phyloP scores from a whole-genome alignment of 35 echinoderm and acorn worm genomes.

The Acanthaster planci region DNA sequence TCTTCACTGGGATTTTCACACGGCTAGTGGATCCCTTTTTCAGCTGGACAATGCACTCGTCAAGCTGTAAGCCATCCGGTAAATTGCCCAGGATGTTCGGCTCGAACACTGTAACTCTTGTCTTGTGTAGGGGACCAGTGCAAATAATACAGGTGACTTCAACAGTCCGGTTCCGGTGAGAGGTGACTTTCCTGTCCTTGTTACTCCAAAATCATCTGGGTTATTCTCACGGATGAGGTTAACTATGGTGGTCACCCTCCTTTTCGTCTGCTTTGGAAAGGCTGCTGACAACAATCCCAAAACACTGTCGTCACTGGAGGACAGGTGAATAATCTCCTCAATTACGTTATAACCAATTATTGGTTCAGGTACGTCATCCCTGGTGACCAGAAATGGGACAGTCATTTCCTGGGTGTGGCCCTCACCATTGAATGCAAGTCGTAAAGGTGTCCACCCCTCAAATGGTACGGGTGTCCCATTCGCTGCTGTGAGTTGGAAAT shows the following conservation, averaged over 20 bases:
- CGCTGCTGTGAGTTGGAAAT: slow-evolving; percentile 62
- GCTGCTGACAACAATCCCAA: background rate
- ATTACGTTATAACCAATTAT: slow-evolving; percentile 77
- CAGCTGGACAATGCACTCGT: slow-evolving; percentile 34
- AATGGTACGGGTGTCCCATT: slow-evolving; percentile 59
- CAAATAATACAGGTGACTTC: slow-evolving; percentile 37
- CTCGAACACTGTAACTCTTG: slow-evolving; percentile 35
- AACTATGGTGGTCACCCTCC: background rate
- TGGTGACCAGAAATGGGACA: slow-evolving; percentile 67
- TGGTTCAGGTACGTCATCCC: slow-evolving; percentile 49
- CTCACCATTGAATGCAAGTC: background rate
- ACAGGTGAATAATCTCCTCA: slow-evolving; percentile 15
- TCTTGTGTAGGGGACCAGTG: slow-evolving; percentile 6
- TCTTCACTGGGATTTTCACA: slow-evolving; percentile 42
- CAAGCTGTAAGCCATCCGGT: slow-evolving; percentile 22
- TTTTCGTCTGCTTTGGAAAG: background rate
- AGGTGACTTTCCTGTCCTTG: slow-evolving; percentile 19
- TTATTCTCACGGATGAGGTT: slow-evolving; percentile 22
- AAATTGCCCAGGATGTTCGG: background rate
- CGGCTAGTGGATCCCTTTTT: slow-evolving; percentile 25
- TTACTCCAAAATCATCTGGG: slow-evolving; percentile 18
- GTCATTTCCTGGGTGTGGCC: background rate
- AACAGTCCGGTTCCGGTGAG: slow-evolving; percentile 13
- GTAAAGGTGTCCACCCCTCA: slow-evolving; percentile 57
- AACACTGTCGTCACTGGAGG: background rate